Evolutionary conservation across 2,888 invertebrate species (phyloP), one percentile per base, ranked within the genome.

Genomic region (Cephus rjabovi): DNA sequence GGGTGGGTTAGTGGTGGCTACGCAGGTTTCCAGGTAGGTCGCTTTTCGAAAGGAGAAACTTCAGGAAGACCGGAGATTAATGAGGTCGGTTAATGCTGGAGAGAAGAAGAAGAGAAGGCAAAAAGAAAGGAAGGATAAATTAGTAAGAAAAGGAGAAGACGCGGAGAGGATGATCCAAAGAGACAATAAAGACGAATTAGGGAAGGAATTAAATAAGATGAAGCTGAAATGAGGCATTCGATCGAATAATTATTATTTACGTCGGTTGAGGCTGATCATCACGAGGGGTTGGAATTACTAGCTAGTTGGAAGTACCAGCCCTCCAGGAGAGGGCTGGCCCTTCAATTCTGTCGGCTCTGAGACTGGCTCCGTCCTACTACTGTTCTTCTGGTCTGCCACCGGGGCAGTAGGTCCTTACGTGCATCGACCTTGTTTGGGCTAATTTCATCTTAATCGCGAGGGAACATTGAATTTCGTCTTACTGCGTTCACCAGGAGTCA

Each of bases 31-130:
- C 31, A 33, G 70, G 31, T 70, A 30, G 70, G 70, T 30, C 30
- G 70, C 70, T 4, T 30, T 86, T 83, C 85, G 89, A 88, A 89
- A 89, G 87, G 88, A 87, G 89, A 89, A 90, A 90, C 87, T 90
- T 90, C 85, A 85, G 86, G 86, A 86, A 82, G 84, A 83, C 86
- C 81, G 76, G 85, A 87, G 87, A 89, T 88, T 89, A 88, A 89
- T 88, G 88, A 84, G 84, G 71, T 84, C 84, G 86, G 89, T 89
- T 89, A 87, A 85, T 87, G 85, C 84, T 84, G n/a, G 35, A n/a
- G n/a, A 12, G 73, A n/a, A 73, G 40, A 30, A 71, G 79, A 74
- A 40, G 69, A 73, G 35, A 30, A 69, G 30, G 70, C 71, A 30
- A 71, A 77, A 35, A 37, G 78, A 71, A 76, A 71, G 74, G 69